These are phyloP conservation scores for Polyergus mexicanus DNA, from an alignment of 1,140 invertebrate genomes.

Conservation along the genomic window DNA sequence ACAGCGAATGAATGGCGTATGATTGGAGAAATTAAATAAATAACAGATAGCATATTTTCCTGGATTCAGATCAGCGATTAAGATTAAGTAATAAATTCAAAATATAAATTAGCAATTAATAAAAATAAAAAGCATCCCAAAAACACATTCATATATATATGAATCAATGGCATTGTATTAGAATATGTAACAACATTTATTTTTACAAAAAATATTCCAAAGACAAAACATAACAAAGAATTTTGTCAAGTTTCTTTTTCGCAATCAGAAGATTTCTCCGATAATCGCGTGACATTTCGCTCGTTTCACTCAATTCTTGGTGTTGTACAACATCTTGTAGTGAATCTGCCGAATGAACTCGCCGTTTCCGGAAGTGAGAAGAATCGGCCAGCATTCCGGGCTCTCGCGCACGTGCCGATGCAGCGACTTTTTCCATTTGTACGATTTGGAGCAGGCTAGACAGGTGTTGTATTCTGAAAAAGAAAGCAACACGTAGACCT, in stretches of 20 bases:
- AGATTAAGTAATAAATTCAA: constrained; percentile 12
- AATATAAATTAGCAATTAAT: constrained; percentile 1
- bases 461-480: constrained; percentile 84
- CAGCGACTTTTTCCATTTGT: constrained; percentile 87
- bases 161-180: constrained; percentile 22
- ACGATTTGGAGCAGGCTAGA: constrained; percentile 85
- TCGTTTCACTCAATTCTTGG: constrained; percentile 65
- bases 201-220: constrained; percentile 70
- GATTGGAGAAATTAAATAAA: not conserved
- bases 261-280: not conserved
- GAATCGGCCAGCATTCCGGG: constrained; percentile 84
- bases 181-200: constrained; percentile 71
- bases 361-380: constrained; percentile 81
- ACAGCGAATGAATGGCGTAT: not conserved
- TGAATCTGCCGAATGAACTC: constrained; percentile 84
- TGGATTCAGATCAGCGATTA: not conserved
- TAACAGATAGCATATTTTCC: not conserved
- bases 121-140: not conserved
- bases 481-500: constrained; percentile 66
- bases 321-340: constrained; percentile 82
- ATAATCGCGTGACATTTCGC: not conserved
- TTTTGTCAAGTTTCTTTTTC: not conserved
- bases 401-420: constrained; percentile 86
- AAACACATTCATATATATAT: constrained; percentile 9
- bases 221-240: constrained; percentile 53